Evolutionary conservation across 2,888 invertebrate genomes (phyloP), one percentile per base, ranked within the genome.

Genomic region (Sericinus montela): DNA sequence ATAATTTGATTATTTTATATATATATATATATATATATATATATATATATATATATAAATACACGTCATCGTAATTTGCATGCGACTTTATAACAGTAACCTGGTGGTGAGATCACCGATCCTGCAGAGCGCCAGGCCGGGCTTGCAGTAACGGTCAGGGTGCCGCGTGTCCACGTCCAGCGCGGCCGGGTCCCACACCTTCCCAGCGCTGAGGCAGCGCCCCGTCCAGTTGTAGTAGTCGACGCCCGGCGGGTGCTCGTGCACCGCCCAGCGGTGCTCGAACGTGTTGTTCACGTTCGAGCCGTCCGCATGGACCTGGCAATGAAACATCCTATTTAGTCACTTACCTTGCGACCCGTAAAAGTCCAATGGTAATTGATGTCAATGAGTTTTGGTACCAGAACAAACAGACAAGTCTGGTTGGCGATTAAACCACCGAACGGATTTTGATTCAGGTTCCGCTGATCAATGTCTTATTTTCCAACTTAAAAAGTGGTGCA

Each of bases 171-270:
- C 91, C 56, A 90, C 90, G 53, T 92, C 91, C 16, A 94, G 92
- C 59, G 92, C 91, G 61, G 93, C 93, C 0, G 97, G 97, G 81
- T 97, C 95, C 69, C 90, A 95, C 45, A 85, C 68, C 0, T 69
- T 71, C 4, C 95, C 97, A 0, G 95, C 91, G 58, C 95, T 95
- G 8, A 95, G 80, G 71, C 97, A 97, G 30, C 97, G 87, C 36
- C 90, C 93, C 23, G 94, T 94, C 97, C 97, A 97, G 78, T 96
- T 95, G 75, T 97, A 97, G 79, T 94, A 97, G 80, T 98, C 98
- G 52, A 91, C 92, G 13, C 95, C 96, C 0, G 97, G 95, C 0
- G 94, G 90, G 56, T 91, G 83, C 49, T 92, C 93, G 72, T 97
- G 95, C 13, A 98, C 90, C 9, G 94, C 94, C 97, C 97, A 98